Evolutionary conservation across 2,888 invertebrate genomes (phyloP).

Genomic region (Spatulosminthurus flaviceps): DNA sequence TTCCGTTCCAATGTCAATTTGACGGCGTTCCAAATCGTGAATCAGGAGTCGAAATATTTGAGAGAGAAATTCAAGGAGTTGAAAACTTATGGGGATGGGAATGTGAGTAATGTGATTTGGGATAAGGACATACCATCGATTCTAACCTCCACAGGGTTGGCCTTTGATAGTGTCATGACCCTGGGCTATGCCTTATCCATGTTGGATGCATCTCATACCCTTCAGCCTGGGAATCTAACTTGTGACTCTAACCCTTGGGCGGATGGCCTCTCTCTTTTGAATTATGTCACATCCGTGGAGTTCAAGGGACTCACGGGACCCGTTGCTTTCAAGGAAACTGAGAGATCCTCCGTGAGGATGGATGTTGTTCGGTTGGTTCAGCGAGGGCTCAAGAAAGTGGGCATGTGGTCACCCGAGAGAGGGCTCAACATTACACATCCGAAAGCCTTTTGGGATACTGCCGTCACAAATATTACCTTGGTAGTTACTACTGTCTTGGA

Average conservation of each 20-base stretch:
- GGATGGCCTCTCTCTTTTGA: constrained; percentile 79
- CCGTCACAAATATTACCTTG: constrained; percentile 84
- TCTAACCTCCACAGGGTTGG: constrained; percentile 58
- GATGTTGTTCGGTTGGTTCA: constrained; percentile 84
- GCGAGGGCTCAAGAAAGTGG: constrained; percentile 81
- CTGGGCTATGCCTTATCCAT: constrained; percentile 58
- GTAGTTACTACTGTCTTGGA: constrained; percentile 92
- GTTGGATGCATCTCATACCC: constrained; percentile 75
- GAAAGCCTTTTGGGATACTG: constrained; percentile 84
- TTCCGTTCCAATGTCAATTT: constrained; percentile 59
- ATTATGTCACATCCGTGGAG: constrained; percentile 79
- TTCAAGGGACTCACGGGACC: constrained; percentile 88
- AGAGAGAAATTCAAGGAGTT: constrained; percentile 60
- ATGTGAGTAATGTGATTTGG: constrained; percentile 55
- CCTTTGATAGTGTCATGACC: constrained; percentile 61
- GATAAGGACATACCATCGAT: constrained; percentile 54
- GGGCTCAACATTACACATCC: constrained; percentile 86
- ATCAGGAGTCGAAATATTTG: constrained; percentile 58
- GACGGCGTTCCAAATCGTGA: constrained; percentile 60
- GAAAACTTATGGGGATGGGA: constrained; percentile 61
- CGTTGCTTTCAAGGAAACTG: constrained; percentile 85
- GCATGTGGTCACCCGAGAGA: constrained; percentile 79
- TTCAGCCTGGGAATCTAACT: constrained; percentile 79
- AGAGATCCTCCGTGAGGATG: constrained; percentile 82
- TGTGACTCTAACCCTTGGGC: constrained; percentile 85